phyloP scores from a whole-genome alignment of 1,140 invertebrate genomes.

The Anastatus disparis region DNA sequence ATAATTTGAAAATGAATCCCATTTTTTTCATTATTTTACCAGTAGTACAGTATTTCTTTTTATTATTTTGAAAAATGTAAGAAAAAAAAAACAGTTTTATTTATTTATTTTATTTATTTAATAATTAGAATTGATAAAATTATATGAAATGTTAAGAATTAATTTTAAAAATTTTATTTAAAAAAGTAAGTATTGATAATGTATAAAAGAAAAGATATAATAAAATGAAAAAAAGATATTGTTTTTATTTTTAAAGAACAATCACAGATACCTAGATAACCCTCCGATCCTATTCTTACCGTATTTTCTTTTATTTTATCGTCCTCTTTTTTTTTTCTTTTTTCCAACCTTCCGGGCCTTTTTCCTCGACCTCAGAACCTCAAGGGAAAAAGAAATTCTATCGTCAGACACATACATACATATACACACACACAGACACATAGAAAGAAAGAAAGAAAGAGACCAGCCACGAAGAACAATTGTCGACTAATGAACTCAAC shows the following conservation, averaged over 20 bases:
- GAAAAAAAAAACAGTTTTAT: no score
- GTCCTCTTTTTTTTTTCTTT: neutral
- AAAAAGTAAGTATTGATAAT: no score
- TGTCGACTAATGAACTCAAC: conserved; percentile 53
- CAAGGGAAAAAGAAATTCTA: conserved; percentile 25
- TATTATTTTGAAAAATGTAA: neutral
- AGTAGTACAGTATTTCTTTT: neutral
- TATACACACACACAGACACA: conserved; percentile 23
- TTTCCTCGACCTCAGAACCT: neutral
- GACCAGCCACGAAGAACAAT: conserved; percentile 50
- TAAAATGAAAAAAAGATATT: no score
- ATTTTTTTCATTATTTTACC: no score
- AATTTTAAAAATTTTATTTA: no score
- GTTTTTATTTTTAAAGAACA: neutral
- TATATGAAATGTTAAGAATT: no score
- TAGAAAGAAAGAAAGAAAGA: no score
- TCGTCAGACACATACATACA: no score
- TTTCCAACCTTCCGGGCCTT: neutral
- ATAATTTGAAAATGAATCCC: neutral
- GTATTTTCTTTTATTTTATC: neutral
- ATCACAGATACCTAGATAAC: neutral
- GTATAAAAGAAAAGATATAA: no score
- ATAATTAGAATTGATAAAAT: no score
- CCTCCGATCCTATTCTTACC: no score
- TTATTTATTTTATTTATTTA: no score